Evolutionary conservation across 2,797 vertebrate genomes (phyloP).

Genomic region (Premnoplex brunnescens): DNA sequence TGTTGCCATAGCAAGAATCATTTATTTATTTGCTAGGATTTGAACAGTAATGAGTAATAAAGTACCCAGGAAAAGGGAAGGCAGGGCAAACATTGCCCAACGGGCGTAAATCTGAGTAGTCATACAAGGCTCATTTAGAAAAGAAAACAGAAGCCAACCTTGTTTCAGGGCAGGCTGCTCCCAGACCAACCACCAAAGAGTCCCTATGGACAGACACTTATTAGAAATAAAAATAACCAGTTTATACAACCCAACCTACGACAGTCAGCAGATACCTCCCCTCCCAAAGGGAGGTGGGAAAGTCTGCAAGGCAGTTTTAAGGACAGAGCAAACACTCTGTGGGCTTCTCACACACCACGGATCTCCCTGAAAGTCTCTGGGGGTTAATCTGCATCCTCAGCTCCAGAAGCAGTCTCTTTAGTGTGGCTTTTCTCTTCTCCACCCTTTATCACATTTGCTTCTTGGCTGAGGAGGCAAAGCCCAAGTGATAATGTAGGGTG

Average conservation of each 20-base stretch:
- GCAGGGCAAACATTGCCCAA: neutral
- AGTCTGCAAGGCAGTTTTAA: neutral
- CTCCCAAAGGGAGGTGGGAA: neutral
- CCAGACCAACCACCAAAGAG: neutral
- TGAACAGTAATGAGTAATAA: neutral
- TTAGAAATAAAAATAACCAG: neutral
- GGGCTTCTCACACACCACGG: neutral
- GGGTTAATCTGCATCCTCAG: neutral
- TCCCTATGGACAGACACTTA: accelerated
- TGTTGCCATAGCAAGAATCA: neutral
- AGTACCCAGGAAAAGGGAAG: neutral
- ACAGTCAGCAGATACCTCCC: neutral
- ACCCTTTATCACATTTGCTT: neutral
- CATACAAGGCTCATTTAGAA: neutral
- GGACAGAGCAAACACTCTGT: accelerated
- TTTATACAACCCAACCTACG: neutral
- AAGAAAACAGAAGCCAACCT: neutral
- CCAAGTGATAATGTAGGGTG: neutral
- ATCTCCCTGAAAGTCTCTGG: accelerated
- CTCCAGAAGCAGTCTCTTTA: neutral
- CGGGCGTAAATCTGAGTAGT: neutral
- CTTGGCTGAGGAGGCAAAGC: neutral
- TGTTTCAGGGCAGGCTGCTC: neutral
- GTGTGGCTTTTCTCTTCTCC: neutral
- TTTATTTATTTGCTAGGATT: conserved; percentile 4